These are phyloP conservation scores for Deilephila elpenor DNA, from an alignment of 2,888 invertebrate species.

Conservation along the genomic window DNA sequence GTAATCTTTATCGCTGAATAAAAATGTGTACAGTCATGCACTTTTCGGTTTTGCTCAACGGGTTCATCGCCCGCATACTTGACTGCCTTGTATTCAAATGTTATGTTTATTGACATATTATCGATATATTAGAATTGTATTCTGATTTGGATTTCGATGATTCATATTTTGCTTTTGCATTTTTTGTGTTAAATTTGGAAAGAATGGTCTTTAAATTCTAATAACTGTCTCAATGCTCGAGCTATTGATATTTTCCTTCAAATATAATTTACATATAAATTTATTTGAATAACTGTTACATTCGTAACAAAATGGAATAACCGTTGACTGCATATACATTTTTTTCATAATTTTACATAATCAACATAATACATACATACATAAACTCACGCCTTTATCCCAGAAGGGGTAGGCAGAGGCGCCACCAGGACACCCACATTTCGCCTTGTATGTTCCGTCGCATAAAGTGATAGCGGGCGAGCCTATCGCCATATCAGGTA, in stretches of 20 bases:
- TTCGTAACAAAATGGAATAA: background rate
- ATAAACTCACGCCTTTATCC: too few species aligned
- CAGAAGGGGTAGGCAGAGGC: too few species aligned
- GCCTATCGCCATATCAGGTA: too few species aligned
- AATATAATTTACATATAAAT: background rate
- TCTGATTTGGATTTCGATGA: conserved; percentile 4
- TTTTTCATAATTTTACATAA: too few species aligned
- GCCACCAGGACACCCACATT: too few species aligned
- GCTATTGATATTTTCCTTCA: background rate
- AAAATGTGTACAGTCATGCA: conserved; percentile 45
- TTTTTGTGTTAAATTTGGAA: background rate
- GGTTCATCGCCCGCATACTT: conserved; percentile 35
- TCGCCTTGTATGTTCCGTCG: too few species aligned
- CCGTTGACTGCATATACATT: too few species aligned
- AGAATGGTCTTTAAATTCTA: background rate
- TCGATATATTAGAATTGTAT: conserved; percentile 5
- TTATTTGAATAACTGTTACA: background rate
- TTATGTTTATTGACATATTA: conserved; percentile 19
- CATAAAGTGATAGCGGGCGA: too few species aligned
- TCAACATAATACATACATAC: too few species aligned
- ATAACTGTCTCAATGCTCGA: conserved; percentile 9
- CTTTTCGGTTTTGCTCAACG: conserved; percentile 39
- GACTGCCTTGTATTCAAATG: conserved; percentile 5
- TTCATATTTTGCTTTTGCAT: conserved; percentile 16
- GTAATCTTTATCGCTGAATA: conserved; percentile 46